Base-by-base conservation (phyloP, 64 coral and sea anemone genomes). In the Porites australiensis region DNA sequence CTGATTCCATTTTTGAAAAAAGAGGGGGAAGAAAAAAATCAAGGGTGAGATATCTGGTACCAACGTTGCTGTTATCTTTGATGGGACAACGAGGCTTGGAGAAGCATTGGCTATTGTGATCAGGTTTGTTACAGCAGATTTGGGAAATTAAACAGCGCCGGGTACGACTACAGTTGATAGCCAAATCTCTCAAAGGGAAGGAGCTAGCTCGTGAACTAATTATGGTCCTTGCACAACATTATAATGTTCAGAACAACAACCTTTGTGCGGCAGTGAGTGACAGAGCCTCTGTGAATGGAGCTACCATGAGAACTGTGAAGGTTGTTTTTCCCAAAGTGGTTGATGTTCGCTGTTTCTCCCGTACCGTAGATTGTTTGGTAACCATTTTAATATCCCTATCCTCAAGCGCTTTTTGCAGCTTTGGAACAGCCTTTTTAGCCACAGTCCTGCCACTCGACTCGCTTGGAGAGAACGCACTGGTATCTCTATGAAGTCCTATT, bases 51-150 rank as follows among this genome's bases (percentile, higher is more conserved):
- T 92, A 75, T 53, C 91, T 19, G 73, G 73, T 13, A 4, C 5
- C 43, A 93, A 93, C n/a, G 50, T 93, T 77, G 15, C 70, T 93
- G 91, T 93, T 50, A 88, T 93, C 15, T 92, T 92, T 13, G 90
- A 92, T 92, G 90, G 66, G 7, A 92, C 82, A 18, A 92, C 90
- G 8, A 86, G 90, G 72, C 90, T 92, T 77, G 90, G 71, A 63
- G 90, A 92, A 92, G 91, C 91, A 4, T 44, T 93, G 18, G 57
- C 91, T 12, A 88, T 88, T 23, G 91, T 93, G 21, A 12, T 88
- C 4, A 93, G 83, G 58, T 87, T 87, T 37, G 74, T 93, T 21
- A 77, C 91, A 93, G 57, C 50, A 57, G 83, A 93, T n/a, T 27
- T 93, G 83, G 72, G 82, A 93, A 64, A 64, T 88, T 5, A 93